Percentiles rank a stretch among this genome's conserved stretches.
phyloP scores from a whole-genome alignment of 2,888 invertebrate genomes.

The Lasioglossum morio region DNA sequence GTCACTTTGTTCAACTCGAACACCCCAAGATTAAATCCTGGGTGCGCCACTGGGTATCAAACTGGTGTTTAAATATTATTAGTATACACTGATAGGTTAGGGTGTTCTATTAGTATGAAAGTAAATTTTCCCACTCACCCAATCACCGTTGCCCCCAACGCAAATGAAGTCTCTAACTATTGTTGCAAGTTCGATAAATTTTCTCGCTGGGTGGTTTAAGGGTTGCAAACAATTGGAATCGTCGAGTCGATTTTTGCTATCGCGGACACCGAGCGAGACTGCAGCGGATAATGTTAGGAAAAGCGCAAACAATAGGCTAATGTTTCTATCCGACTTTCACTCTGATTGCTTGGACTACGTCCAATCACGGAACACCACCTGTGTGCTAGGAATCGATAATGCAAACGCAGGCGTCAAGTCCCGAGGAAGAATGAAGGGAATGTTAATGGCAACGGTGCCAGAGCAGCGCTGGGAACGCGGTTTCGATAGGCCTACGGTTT shows the following conservation, averaged over 20 bases:
- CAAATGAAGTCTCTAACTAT: background rate
- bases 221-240: background rate
- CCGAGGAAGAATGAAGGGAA: constrained; percentile 13
- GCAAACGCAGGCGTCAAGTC: background rate
- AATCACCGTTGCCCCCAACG: background rate
- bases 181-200: background rate
- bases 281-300: constrained; percentile 6
- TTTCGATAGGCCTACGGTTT: constrained; percentile 6
- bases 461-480: constrained; percentile 3
- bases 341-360: constrained; percentile 9
- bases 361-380: constrained; percentile 4
- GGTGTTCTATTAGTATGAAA: background rate
- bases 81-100: background rate
- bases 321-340: constrained; percentile 17
- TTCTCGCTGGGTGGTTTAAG: background rate
- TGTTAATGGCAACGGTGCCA: background rate
- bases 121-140: background rate
- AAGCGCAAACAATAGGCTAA: constrained; percentile 8
- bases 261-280: background rate
- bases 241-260: background rate
- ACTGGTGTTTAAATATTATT: no score
- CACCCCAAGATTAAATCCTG: no score
- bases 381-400: constrained; percentile 7
- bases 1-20: no score
- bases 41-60: no score